phyloP scores from a whole-genome alignment of 2,888 invertebrate genomes.

The Matsumyia berberina region DNA sequence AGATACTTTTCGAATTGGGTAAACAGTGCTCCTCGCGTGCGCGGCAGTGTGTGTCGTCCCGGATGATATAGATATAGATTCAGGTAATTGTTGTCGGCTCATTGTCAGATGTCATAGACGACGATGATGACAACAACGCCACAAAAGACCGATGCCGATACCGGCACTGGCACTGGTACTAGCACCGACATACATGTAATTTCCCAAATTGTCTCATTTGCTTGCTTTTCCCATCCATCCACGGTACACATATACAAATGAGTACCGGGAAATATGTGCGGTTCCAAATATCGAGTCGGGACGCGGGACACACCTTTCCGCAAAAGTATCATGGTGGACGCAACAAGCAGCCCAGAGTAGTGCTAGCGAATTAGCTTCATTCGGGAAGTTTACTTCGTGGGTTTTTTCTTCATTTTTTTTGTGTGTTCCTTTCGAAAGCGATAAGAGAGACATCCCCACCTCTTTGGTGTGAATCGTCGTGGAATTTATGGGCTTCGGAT shows the following conservation, averaged over 20 bases:
- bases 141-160: slow-evolving; percentile 44
- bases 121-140: too few relatives aligned
- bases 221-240: slow-evolving; percentile 73
- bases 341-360: neutral
- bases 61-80: slow-evolving; percentile 69
- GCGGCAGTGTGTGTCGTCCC: slow-evolving; percentile 10
- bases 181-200: slow-evolving; percentile 27
- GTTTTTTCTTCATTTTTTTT: slow-evolving; percentile 3
- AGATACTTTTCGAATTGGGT: slow-evolving; percentile 68
- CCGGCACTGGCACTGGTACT: neutral
- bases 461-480: slow-evolving; percentile 24
- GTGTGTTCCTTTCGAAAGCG: slow-evolving; percentile 30
- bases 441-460: slow-evolving; percentile 55
- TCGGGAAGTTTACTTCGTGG: slow-evolving; percentile 25
- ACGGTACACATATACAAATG: slow-evolving; percentile 34
- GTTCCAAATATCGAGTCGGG: slow-evolving; percentile 49
- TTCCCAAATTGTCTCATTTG: slow-evolving; percentile 74
- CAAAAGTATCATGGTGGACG: slow-evolving; percentile 59
- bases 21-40: slow-evolving; percentile 66
- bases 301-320: slow-evolving; percentile 73
- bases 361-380: slow-evolving; percentile 53
- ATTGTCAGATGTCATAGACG: slow-evolving; percentile 72
- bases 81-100: slow-evolving; percentile 67
- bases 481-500: slow-evolving; percentile 73
- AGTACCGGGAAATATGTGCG: slow-evolving; percentile 63